Percentiles rank a stretch among this genome's conserved stretches.
Conservation (phyloP, 2,113 vertebrate species). For the Thymallus thymallus region DNA sequence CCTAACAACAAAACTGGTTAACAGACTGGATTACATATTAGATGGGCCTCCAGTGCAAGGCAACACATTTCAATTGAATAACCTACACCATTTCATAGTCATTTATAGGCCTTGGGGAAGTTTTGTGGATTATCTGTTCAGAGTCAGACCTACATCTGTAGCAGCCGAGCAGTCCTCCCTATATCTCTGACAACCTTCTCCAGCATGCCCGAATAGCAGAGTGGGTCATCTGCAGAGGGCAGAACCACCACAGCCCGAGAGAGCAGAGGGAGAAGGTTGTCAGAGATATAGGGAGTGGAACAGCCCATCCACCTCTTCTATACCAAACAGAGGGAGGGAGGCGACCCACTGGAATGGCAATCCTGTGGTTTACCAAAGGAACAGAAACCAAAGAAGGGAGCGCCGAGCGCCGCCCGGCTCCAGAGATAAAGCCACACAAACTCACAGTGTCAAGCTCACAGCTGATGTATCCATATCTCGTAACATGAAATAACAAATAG, state of each 20-base stretch:
- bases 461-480: background rate
- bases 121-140: background rate
- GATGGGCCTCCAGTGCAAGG: background rate
- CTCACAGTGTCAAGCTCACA: background rate
- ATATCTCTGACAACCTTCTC: background rate
- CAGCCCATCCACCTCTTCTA: background rate
- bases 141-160: background rate
- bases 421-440: constrained; percentile 7
- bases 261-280: constrained; percentile 3
- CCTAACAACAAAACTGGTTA: background rate
- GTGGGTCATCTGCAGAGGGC: background rate
- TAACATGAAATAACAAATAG: background rate
- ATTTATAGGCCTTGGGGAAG: background rate
- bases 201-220: constrained; percentile 10
- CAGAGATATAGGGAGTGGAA: no score
- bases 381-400: constrained; percentile 16
- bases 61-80: no score
- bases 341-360: background rate
- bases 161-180: background rate
- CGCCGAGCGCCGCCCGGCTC: background rate
- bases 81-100: background rate
- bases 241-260: constrained; percentile 2
- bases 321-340: background rate
- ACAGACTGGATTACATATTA: background rate
- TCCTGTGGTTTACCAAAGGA: constrained; percentile 15